Base-by-base conservation (phyloP, 2,888 invertebrate genomes). In the Merodon equestris region DNA sequence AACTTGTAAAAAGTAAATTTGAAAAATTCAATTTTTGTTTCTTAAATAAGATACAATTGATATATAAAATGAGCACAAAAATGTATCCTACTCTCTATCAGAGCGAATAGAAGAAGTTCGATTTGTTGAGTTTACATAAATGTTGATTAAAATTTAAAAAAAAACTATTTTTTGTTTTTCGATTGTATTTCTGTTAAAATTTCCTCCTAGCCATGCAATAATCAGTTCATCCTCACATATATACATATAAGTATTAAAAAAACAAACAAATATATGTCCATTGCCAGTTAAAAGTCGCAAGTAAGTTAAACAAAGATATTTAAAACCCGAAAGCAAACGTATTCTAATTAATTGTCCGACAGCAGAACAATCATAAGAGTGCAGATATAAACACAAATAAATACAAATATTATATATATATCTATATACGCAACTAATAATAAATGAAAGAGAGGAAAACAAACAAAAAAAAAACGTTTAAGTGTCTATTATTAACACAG, bases 291-390 rank as follows among this genome's bases (percentile, higher is more conserved):
- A 56, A 58, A 45, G n/a, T n/a, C n/a, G n/a, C n/a, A 47, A 67
- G 12, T 17, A 54, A 48, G 48, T 36, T 42, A 53, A 15, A 56
- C 27, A 56, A 58, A n/a, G n/a, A n/a, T n/a, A n/a, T n/a, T 44
- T 38, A 51, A 50, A 53, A 17, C 56, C 42, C n/a, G n/a, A 63
- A 42, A 50, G 15, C 12, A 60, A 57, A 67, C 48, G 67, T 77
- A 77, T 67, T 77, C 60, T 64, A 79, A 79, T 74, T 36, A 68
- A 79, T 79, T 79, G 79, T 74, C 74, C 79, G 74, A 79, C 79
- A 79, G 79, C 79, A 79, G 79, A 79, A 79, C 79, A 79, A 79
- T 79, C 79, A 79, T 79, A 74, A 45, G 79, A 79, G 79, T 79
- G 79, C 79, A 79, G 79, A 79, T 74, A 70, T 60, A 68, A 54